Conservation (phyloP, 2,113 vertebrate species). For the Myiopsitta monachus region DNA sequence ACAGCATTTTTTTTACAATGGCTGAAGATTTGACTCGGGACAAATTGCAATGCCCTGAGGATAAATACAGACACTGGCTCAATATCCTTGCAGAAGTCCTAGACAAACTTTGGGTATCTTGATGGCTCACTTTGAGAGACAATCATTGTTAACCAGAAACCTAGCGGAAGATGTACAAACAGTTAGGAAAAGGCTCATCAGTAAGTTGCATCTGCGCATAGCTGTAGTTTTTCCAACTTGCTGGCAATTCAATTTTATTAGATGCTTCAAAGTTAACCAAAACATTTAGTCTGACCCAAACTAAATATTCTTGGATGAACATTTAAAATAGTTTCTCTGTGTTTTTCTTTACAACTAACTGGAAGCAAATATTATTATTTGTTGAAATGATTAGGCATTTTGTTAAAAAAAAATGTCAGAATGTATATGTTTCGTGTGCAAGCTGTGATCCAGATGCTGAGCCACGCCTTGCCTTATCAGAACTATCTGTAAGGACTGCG, state of each 20-base stretch:
- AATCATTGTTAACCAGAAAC: fast-evolving
- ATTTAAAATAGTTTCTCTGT: not conserved
- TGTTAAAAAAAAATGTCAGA: fast-evolving
- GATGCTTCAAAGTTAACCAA: not conserved
- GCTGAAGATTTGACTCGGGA: fast-evolving
- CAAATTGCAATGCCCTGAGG: fast-evolving
- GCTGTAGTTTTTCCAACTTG: not conserved
- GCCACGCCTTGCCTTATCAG: too few species aligned
- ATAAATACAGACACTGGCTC: fast-evolving
- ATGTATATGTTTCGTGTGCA: fast-evolving
- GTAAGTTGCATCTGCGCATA: fast-evolving
- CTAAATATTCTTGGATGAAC: not conserved
- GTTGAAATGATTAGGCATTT: not conserved
- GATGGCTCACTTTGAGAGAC: too few species aligned
- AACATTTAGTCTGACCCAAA: not conserved
- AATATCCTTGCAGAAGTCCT: fast-evolving
- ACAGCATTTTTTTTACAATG: fast-evolving
- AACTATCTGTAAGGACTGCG: not conserved
- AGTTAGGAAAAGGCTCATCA: not conserved
- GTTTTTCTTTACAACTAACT: not conserved
- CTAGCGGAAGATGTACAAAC: not conserved
- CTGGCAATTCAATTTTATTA: not conserved
- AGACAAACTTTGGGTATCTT: not conserved
- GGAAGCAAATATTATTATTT: not conserved
- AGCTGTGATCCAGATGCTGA: not conserved